phyloP scores from a whole-genome alignment of 2,888 invertebrate genomes.

The Autographa gamma region DNA sequence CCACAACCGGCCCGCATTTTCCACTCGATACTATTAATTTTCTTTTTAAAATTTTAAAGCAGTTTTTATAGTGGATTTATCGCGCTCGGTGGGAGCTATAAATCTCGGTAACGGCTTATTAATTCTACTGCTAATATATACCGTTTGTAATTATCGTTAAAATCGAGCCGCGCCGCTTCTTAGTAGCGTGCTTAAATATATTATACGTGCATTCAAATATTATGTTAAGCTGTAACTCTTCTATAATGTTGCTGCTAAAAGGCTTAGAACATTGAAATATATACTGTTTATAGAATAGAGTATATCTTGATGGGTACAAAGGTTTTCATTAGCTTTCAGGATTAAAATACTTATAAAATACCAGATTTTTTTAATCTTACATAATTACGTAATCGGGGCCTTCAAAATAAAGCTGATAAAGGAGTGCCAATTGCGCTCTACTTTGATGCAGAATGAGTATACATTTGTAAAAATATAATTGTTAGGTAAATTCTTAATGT shows the following conservation, averaged over 20 bases:
- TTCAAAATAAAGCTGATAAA: no score
- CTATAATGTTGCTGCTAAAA: not conserved
- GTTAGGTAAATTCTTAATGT: no score
- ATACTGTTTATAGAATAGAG: not conserved
- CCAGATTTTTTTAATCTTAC: no score
- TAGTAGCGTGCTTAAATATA: conserved; percentile 9
- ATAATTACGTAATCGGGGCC: no score
- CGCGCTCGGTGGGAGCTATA: conserved; percentile 38
- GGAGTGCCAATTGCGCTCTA: no score
- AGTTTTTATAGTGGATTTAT: conserved; percentile 47
- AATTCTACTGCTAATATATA: conserved; percentile 53
- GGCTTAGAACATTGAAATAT: not conserved
- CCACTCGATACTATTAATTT: conserved; percentile 55
- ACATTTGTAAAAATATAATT: no score
- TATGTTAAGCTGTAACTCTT: not conserved
- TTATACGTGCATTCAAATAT: conserved; percentile 13
- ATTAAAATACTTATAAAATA: no score
- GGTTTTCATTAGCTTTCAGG: not conserved
- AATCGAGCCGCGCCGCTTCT: conserved; percentile 13
- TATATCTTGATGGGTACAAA: not conserved
- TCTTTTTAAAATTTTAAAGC: conserved; percentile 43
- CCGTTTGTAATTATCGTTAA: conserved; percentile 38
- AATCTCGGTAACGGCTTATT: conserved; percentile 52
- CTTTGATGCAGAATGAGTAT: no score
- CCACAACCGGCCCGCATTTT: conserved; percentile 52